phyloP scores from a whole-genome alignment of 2,113 vertebrate genomes.

The Serinus canaria region DNA sequence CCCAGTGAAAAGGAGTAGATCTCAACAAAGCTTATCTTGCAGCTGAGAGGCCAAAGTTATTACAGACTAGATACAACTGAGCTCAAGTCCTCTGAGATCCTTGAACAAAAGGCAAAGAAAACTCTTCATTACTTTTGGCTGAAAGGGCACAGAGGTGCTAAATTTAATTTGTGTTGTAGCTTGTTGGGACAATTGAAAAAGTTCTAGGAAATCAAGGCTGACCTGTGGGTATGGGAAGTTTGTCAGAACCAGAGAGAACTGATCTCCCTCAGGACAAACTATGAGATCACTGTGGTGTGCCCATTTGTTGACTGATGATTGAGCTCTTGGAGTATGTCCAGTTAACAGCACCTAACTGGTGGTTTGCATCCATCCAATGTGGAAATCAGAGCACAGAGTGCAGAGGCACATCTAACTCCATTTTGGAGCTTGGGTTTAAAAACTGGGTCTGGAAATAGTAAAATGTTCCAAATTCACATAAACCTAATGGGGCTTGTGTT shows the following conservation, averaged over 20 bases:
- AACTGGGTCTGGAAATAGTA: background rate
- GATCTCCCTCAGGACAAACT: background rate
- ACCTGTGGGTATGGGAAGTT: background rate
- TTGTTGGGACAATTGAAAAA: background rate
- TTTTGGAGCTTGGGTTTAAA: background rate
- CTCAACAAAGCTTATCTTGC: background rate
- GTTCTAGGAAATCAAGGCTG: background rate
- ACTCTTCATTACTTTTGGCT: background rate
- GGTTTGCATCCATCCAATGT: background rate
- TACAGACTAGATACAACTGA: background rate
- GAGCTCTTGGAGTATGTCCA: background rate
- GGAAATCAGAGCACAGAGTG: background rate
- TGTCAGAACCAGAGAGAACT: background rate
- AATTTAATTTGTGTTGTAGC: background rate
- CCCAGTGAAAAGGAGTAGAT: background rate
- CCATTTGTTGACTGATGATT: background rate
- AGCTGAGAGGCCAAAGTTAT: background rate
- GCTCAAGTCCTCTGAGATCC: background rate
- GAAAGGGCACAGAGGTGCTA: background rate
- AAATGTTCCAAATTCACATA: background rate
- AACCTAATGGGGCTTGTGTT: background rate
- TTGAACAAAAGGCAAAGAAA: background rate
- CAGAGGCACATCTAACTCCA: background rate
- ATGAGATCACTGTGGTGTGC: background rate
- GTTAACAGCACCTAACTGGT: background rate